A percentile compares a stretch with the other conserved stretches of the same genome.
phyloP scores from a whole-genome alignment of 53 echinoderm and acorn worm genomes.

The Mesocentrotus franciscanus region DNA sequence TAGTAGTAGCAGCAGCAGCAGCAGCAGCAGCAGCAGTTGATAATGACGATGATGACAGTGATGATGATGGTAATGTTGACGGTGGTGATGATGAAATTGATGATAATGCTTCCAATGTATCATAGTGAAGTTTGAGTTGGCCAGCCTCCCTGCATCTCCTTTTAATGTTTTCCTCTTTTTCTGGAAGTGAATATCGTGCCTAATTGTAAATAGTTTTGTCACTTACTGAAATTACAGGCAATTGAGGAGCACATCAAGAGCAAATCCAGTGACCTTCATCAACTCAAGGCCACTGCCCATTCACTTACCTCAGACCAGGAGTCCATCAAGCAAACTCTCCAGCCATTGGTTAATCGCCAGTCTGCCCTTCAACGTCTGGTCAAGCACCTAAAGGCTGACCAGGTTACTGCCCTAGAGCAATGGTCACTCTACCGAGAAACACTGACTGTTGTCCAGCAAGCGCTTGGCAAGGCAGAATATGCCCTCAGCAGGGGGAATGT shows the following conservation, averaged over 20 bases:
- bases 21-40: no score
- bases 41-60: no score
- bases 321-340: constrained; percentile 60
- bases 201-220: neutral
- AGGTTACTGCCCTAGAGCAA: constrained; percentile 79
- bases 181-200: neutral
- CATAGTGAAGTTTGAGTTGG: no score
- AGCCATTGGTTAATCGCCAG: constrained; percentile 73
- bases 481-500: constrained; percentile 83
- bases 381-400: constrained; percentile 71
- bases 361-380: constrained; percentile 68
- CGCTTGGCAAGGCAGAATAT: constrained; percentile 94
- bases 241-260: constrained; percentile 78
- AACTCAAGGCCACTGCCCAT: constrained; percentile 76
- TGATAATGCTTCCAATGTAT: no score
- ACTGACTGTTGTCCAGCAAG: constrained; percentile 79
- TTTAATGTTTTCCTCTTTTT: neutral
- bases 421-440: constrained; percentile 90
- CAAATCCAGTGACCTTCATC: constrained; percentile 75
- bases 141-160: no score
- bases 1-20: no score
- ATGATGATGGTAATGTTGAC: no score
- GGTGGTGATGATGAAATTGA: no score
- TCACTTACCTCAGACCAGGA: constrained; percentile 73
- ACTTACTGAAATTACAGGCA: constrained; percentile 62